Conservation (phyloP, 2,888 invertebrate genomes). For the Pomacea canaliculata region DNA sequence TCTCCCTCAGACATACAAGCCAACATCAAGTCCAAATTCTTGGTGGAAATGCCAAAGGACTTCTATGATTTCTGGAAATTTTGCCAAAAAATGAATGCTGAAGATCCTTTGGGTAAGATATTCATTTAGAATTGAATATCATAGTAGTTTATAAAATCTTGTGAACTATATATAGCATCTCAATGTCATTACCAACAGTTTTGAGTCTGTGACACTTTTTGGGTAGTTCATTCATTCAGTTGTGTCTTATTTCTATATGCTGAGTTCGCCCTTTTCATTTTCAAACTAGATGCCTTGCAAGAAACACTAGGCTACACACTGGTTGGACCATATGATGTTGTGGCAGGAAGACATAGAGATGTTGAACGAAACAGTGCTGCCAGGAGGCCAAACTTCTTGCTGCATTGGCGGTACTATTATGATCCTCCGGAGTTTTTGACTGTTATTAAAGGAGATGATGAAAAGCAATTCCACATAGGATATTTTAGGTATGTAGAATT, state of each 20-base stretch:
- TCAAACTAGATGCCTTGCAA: slow-evolving; percentile 74
- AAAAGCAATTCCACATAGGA: slow-evolving; percentile 85
- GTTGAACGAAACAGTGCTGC: slow-evolving; percentile 52
- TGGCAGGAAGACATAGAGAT: slow-evolving; percentile 71
- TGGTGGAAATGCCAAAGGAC: slow-evolving; percentile 89
- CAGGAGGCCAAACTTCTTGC: slow-evolving; percentile 76
- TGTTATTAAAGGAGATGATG: slow-evolving; percentile 73
- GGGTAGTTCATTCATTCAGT: no score
- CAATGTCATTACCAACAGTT: no score
- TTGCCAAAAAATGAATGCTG: slow-evolving; percentile 69
- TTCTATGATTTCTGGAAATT: slow-evolving; percentile 89
- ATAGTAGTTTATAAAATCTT: no score
- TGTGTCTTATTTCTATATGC: no score
- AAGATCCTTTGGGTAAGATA: slow-evolving; percentile 15
- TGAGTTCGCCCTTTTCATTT: no score
- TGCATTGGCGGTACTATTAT: slow-evolving; percentile 91
- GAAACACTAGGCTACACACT: slow-evolving; percentile 77
- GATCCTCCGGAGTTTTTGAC: slow-evolving; percentile 94
- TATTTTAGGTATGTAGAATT: slow-evolving; percentile 78
- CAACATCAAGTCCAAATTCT: slow-evolving; percentile 81
- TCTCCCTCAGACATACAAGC: slow-evolving; percentile 72
- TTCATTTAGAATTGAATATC: background rate
- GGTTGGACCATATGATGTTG: slow-evolving; percentile 90
- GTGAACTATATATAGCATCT: no score
- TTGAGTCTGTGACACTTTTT: no score